phyloP scores from a whole-genome alignment of 2,797 vertebrate species.

The Serranus cabrilla region DNA sequence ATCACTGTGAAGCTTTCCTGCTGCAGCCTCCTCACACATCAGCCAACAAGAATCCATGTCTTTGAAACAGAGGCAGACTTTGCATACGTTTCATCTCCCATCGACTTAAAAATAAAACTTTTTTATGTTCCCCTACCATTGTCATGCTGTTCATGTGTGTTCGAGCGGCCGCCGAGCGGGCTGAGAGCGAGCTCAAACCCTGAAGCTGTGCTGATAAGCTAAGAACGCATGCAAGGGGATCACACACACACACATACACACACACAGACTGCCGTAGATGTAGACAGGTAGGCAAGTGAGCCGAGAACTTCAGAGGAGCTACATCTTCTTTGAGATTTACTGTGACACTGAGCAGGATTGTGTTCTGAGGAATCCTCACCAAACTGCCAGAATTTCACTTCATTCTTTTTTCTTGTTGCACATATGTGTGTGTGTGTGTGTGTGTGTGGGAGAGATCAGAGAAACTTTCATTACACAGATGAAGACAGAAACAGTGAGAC shows the following conservation, averaged over 20 bases:
- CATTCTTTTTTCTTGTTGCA: slow-evolving; percentile 15
- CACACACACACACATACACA: not conserved
- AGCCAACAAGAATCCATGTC: slow-evolving; percentile 11
- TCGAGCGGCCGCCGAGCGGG: not conserved
- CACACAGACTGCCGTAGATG: not conserved
- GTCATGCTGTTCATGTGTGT: not conserved
- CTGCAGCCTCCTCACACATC: slow-evolving; percentile 12
- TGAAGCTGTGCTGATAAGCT: slow-evolving; percentile 8
- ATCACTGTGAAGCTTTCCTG: slow-evolving; percentile 25
- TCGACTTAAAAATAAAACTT: not conserved
- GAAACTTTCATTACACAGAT: slow-evolving; percentile 7
- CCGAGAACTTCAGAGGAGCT: slow-evolving; percentile 29
- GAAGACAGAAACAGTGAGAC: slow-evolving; percentile 17
- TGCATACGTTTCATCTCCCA: not conserved
- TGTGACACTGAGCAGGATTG: slow-evolving; percentile 57
- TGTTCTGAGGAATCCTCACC: slow-evolving; percentile 9
- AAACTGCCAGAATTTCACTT: slow-evolving; percentile 12
- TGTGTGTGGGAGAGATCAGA: slow-evolving; percentile 15
- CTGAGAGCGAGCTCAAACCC: slow-evolving; percentile 20
- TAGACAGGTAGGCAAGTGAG: slow-evolving; percentile 33
- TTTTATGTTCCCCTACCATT: not conserved
- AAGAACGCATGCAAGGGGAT: not conserved
- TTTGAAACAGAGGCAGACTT: slow-evolving; percentile 19
- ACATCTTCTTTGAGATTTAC: slow-evolving; percentile 38
- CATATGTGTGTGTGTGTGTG: not conserved